Conservation (phyloP, 1,140 invertebrate genomes). For the Drosophila virilis region DNA sequence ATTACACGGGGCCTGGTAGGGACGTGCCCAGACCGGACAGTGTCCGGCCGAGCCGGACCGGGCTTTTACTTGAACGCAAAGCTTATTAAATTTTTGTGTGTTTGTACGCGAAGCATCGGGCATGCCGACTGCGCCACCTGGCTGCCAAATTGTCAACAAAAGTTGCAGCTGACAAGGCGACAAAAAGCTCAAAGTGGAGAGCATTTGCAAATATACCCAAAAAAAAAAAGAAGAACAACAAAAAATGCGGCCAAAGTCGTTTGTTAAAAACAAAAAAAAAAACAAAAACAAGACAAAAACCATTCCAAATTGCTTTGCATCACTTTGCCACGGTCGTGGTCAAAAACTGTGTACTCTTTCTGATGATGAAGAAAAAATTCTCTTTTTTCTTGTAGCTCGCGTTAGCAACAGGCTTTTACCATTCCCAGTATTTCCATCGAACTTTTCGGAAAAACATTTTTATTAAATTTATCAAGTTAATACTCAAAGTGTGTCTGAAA, state of each 20-base stretch:
- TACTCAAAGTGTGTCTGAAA: too few species aligned
- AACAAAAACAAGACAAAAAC: conserved; percentile 3
- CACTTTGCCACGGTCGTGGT: neutral
- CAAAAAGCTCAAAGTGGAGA: conserved; percentile 36
- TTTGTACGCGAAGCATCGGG: conserved; percentile 30
- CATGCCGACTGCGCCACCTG: conserved; percentile 47
- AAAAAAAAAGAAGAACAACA: neutral
- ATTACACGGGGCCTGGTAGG: conserved; percentile 28
- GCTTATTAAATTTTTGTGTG: conserved; percentile 72
- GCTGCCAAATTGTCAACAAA: conserved; percentile 66
- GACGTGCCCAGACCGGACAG: neutral
- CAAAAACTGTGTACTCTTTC: neutral
- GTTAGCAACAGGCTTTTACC: conserved; percentile 1
- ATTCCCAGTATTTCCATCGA: neutral
- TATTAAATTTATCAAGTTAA: too few species aligned
- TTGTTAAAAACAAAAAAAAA: conserved; percentile 14
- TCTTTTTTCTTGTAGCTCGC: too few species aligned
- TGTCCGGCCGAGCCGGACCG: neutral
- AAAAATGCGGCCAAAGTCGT: conserved; percentile 14
- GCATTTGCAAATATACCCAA: neutral
- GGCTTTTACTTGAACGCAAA: conserved; percentile 6
- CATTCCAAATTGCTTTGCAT: conserved; percentile 7
- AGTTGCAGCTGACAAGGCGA: conserved; percentile 60
- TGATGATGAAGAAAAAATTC: too few species aligned
- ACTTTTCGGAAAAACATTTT: too few species aligned